Conservation (phyloP, 2,888 invertebrate genomes). For the Panzeria rudis region DNA sequence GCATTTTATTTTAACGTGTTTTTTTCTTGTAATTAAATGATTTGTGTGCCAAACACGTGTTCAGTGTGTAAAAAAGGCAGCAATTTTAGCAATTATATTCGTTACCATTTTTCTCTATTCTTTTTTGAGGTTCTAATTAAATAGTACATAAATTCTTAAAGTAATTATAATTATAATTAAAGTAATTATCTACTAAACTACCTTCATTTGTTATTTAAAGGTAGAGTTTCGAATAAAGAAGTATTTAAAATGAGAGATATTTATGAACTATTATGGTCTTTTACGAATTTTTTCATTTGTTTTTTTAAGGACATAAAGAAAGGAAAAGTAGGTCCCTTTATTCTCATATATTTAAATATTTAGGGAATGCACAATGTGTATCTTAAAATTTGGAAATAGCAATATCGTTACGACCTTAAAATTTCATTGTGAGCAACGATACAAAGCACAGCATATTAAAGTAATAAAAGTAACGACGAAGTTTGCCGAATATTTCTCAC, state of each 20-base stretch:
- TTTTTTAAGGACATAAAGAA: too few relatives aligned
- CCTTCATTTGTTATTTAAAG: slow-evolving; percentile 10
- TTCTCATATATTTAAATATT: too few relatives aligned
- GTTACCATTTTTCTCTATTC: background rate
- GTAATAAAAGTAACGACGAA: too few relatives aligned
- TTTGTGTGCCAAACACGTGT: slow-evolving; percentile 24
- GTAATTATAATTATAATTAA: too few relatives aligned
- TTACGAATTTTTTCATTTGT: background rate
- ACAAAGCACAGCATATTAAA: too few relatives aligned
- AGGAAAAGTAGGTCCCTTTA: background rate
- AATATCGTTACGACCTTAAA: too few relatives aligned
- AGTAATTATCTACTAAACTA: slow-evolving; percentile 8
- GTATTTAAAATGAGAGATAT: background rate
- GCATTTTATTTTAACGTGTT: background rate
- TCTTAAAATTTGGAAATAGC: too few relatives aligned
- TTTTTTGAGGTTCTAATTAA: slow-evolving; percentile 5
- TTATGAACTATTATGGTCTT: slow-evolving; percentile 8
- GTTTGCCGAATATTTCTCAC: too few relatives aligned
- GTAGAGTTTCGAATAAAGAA: background rate
- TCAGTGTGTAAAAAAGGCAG: background rate
- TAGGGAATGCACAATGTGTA: too few relatives aligned
- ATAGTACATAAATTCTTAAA: slow-evolving; percentile 26
- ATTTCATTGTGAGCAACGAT: too few relatives aligned
- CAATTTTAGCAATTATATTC: slow-evolving; percentile 35
- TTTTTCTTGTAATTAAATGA: background rate